phyloP scores from a whole-genome alignment of 2,797 vertebrate genomes.

The Enteromius viviparus region DNA sequence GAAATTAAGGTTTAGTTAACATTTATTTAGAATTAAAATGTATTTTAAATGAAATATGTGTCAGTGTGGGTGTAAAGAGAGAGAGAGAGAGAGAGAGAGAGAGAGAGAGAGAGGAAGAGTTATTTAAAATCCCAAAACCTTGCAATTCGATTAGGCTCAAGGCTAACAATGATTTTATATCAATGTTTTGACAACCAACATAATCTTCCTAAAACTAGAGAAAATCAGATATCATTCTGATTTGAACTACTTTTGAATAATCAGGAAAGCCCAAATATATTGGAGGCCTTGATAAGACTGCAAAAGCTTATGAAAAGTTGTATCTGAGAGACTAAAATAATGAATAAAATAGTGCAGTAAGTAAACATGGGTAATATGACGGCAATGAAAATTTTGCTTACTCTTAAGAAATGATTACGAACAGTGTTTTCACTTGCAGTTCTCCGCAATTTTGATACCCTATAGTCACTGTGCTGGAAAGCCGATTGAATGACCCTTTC shows the following conservation, averaged over 20 bases:
- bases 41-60: not conserved
- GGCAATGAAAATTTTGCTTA: not conserved
- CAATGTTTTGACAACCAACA: slow-evolving; percentile 17
- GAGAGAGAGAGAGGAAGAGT: no score
- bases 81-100: no score
- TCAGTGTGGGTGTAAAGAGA: not conserved
- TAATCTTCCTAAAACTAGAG: slow-evolving; percentile 14
- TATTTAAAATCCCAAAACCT: not conserved
- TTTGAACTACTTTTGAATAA: slow-evolving; percentile 5
- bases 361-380: not conserved
- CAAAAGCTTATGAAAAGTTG: not conserved
- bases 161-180: not conserved
- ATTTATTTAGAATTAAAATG: not conserved
- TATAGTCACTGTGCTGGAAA: not conserved
- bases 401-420: not conserved
- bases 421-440: not conserved
- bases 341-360: not conserved
- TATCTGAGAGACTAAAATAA: not conserved
- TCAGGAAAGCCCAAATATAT: not conserved
- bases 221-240: not conserved
- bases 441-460: slow-evolving; percentile 7
- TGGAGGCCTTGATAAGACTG: not conserved
- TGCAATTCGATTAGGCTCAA: not conserved
- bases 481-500: slow-evolving; percentile 38
- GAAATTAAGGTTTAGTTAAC: not conserved